Evolutionary conservation across 2,113 vertebrate genomes (phyloP).

Genomic region (Lepidothrix coronata): DNA sequence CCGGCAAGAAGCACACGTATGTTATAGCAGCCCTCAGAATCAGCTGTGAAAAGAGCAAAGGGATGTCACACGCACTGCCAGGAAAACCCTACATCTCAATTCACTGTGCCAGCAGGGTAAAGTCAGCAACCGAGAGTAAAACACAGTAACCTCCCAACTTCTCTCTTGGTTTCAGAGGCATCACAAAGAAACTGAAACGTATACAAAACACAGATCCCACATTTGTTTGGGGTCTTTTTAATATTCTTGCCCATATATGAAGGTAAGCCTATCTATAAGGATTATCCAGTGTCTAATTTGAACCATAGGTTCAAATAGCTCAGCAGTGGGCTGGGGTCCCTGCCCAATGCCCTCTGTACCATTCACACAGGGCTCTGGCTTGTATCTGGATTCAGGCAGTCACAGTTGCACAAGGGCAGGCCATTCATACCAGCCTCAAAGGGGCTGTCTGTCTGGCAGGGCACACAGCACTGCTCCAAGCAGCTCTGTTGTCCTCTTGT

Average conservation of each 20-base stretch:
- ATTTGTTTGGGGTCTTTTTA: neutral
- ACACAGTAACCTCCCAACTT: neutral
- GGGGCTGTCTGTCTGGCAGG: neutral
- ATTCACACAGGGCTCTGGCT: neutral
- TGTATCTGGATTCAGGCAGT: neutral
- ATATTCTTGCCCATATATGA: neutral
- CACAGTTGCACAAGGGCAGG: neutral
- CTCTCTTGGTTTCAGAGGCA: neutral
- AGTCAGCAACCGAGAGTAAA: neutral
- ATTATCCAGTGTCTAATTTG: neutral
- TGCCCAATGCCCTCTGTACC: neutral
- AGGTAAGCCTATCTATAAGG: neutral
- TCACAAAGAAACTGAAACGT: neutral
- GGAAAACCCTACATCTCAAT: neutral
- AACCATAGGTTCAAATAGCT: neutral
- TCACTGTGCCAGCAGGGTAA: rapidly evolving
- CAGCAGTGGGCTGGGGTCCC: neutral
- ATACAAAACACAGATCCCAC: neutral
- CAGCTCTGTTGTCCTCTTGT: slow-evolving; percentile 8
- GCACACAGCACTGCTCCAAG: neutral
- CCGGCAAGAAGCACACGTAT: rapidly evolving
- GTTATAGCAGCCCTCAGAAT: neutral
- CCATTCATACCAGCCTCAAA: slow-evolving; percentile 12
- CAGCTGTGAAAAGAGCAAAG: neutral
- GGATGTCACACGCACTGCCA: neutral